Evolutionary conservation across 1,140 invertebrate genomes (phyloP).

Genomic region (Musca domestica): DNA sequence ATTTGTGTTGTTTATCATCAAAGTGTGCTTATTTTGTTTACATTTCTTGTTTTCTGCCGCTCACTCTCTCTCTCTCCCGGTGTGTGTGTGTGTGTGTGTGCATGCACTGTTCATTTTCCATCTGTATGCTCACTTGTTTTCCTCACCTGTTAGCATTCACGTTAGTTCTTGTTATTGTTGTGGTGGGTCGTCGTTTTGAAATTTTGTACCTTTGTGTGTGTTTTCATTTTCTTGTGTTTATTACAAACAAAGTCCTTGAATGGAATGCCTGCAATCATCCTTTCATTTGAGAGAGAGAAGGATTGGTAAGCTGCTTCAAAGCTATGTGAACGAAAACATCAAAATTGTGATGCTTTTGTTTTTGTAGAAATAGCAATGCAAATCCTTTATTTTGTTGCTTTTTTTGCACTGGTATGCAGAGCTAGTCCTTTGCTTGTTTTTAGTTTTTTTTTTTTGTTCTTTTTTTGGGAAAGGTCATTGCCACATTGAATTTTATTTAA

Average conservation of each 20-base stretch:
- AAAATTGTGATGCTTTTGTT: too few relatives aligned
- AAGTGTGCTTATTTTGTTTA: neutral
- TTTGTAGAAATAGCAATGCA: too few relatives aligned
- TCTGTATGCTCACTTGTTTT: conserved; percentile 7
- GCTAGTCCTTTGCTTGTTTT: too few relatives aligned
- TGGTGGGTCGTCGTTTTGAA: neutral
- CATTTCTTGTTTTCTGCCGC: neutral
- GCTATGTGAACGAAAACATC: neutral
- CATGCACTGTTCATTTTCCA: too few relatives aligned
- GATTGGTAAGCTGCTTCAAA: neutral
- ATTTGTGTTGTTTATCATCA: neutral
- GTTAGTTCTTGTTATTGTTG: neutral
- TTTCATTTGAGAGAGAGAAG: neutral
- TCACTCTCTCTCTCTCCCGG: neutral
- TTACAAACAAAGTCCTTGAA: conserved; percentile 15
- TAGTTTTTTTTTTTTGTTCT: too few relatives aligned
- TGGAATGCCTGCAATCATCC: conserved; percentile 8
- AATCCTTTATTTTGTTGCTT: too few relatives aligned
- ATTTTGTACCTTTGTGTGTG: neutral
- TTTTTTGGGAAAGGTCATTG: too few relatives aligned
- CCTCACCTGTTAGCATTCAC: conserved; percentile 10
- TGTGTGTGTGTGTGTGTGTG: neutral
- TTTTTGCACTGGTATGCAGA: too few relatives aligned
- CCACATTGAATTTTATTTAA: too few relatives aligned
- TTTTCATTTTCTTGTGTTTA: neutral